Base-by-base conservation (phyloP, 2,113 vertebrate species). In the Sterna hirundo region DNA sequence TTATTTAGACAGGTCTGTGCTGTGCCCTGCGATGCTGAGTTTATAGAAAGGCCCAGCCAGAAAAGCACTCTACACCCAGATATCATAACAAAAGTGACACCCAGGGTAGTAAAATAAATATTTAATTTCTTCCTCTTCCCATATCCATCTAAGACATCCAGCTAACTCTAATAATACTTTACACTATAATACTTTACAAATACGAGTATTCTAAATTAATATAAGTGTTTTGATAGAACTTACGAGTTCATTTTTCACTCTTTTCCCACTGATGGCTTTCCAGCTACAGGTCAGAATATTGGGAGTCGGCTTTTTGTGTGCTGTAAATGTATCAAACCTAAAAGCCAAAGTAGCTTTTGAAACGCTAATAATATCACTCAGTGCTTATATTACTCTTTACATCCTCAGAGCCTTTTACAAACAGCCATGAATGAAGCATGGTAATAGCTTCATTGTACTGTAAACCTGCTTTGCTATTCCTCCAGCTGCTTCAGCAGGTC, bases 41-140 rank as follows among this genome's bases (percentile, higher is more conserved):
- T 97, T 95, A 93, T 57, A 93, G 62, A 94, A 92, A 19, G 38
- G 13, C 57, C 84, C 40, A 80, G 89, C 66, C 95, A 97, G 91
- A 93, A 97, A 91, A 95, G 77, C 84, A 91, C 87, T 96, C 82
- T 94, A 66, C 81, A 90, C 46, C 74, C 71, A 94, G 66, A 82
- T 95, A 94, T 85, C 93, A 93, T 91, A 96, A 96, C 96, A 97
- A 86, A 97, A 94, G 47, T 60, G 93, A 94, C 91, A 96, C 82
- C 46, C 58, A 74, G 89, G 55, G 42, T 77, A 90, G 62, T 95
- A 93, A 93, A 94, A 91, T 87, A 96, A 97, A 95, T 93, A 94
- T 95, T 97, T 93, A 70, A 96, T 95, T 88, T 91, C 46, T 91
- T 91, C 4, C 0, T 87, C 86, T 95, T 95, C 89, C 55, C 78